Base-by-base conservation (phyloP, 2,888 invertebrate species). In the Alloplasta piceator region DNA sequence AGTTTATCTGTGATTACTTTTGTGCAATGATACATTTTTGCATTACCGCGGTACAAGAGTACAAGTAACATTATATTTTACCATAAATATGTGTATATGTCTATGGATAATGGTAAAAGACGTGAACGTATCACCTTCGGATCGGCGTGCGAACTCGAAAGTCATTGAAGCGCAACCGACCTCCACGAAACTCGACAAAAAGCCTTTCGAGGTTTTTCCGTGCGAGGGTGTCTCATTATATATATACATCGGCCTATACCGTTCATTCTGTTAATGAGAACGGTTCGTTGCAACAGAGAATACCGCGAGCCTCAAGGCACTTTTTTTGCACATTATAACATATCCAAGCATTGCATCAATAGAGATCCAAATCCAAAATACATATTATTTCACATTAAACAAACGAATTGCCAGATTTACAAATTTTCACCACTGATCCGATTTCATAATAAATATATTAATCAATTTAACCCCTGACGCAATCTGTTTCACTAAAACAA, bases 131-230 rank as follows among this genome's bases (percentile, higher is more conserved):
- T 74, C 58, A 80, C 79, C 79, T 75, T 79, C 79, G 66, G 66
- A 55, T 39, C 64, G 46, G 50, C 14, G 12, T 38, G 64, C 66
- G 70, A 71, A 66, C 79, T 80, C 79, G 79, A 80, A 80, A 80
- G 79, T 75, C 75, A 80, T 60, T 50, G 70, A 66, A 43, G 79
- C 74, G 70, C 74, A 75, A 80, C 70, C 79, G 79, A 80, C 80
- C 80, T 80, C 71, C 80, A 75, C 60, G 52, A 71, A 67, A 60
- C 39, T 41, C 66, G 71, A 80, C 71, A 71, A 75, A 80, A 72
- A 76, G 66, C 60, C 75, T 71, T 71, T 75, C 75, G 70, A 80
- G 66, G 70, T 74, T 79, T 78, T 68, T 68, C 41, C 61, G 55
- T 50, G 46, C 70, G 66, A 80, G 79, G 79, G 75, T 80, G 78